Percentiles rank a stretch among this genome's conserved stretches.
Evolutionary conservation across 2,888 invertebrate genomes (phyloP).

Genomic region (Euplagia quadripunctaria): DNA sequence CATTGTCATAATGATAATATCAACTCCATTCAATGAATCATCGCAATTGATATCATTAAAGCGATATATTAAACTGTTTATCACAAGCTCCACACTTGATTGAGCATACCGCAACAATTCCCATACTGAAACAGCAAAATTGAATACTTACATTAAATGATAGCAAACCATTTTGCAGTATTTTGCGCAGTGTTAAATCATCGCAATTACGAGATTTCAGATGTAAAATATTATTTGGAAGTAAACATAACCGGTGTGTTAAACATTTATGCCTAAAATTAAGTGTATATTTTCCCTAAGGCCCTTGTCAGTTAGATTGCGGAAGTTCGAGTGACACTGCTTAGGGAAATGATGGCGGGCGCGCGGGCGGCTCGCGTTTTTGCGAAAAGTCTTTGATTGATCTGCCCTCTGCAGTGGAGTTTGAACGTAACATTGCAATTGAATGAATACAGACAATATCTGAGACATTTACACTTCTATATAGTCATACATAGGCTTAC

Average conservation of each 20-base stretch:
- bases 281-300: background rate
- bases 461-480: too few relatives aligned
- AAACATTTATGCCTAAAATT: background rate
- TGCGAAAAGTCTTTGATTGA: slow-evolving; percentile 3
- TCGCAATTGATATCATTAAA: background rate
- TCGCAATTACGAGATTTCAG: background rate
- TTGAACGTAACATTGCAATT: background rate
- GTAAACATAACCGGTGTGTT: background rate
- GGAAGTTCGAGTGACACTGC: slow-evolving; percentile 3
- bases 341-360: background rate
- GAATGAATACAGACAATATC: background rate
- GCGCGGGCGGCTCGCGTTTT: background rate
- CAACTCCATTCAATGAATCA: background rate
- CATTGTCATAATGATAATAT: background rate
- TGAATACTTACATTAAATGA: background rate
- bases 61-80: background rate
- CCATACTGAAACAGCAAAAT: background rate
- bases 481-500: too few relatives aligned
- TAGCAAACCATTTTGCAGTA: background rate
- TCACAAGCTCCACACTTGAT: background rate
- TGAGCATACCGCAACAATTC: background rate
- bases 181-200: background rate
- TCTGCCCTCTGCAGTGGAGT: background rate
- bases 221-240: background rate
- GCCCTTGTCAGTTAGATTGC: background rate